Evolutionary conservation across 1,140 invertebrate species (phyloP).

Genomic region (Apis dorsata): DNA sequence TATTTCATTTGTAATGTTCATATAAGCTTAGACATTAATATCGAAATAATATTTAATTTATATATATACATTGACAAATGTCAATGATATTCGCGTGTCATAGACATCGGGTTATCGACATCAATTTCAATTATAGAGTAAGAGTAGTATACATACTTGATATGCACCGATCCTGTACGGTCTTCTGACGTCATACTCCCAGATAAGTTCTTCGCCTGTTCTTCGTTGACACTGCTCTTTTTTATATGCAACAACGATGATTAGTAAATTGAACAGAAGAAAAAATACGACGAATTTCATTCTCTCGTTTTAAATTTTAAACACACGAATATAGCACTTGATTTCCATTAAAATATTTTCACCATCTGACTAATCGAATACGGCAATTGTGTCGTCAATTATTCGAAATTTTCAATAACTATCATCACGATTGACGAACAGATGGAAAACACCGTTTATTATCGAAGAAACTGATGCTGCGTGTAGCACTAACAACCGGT

Average conservation of each 20-base stretch:
- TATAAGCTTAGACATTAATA: no score
- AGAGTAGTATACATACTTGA: slow-evolving; percentile 56
- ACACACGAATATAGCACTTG: no score
- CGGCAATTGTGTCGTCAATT: not conserved
- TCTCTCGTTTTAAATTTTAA: slow-evolving; percentile 1
- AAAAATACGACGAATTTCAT: slow-evolving; percentile 21
- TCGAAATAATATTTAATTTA: not conserved
- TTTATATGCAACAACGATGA: slow-evolving; percentile 5
- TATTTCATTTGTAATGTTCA: no score
- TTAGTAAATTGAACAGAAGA: slow-evolving; percentile 11
- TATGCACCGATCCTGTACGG: slow-evolving; percentile 44
- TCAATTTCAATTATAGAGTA: not conserved
- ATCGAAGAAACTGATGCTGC: slow-evolving; percentile 39
- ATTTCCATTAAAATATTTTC: not conserved
- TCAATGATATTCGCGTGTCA: not conserved
- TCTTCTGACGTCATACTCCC: slow-evolving; percentile 68
- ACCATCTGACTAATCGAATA: not conserved
- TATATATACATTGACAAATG: not conserved
- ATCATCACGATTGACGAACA: not conserved
- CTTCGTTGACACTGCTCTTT: slow-evolving; percentile 54
- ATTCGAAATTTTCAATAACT: not conserved
- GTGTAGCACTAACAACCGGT: slow-evolving; percentile 44
- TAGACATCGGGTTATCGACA: not conserved
- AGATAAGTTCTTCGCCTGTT: slow-evolving; percentile 64
- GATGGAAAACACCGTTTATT: slow-evolving; percentile 44